Evolutionary conservation across 1,140 invertebrate species (phyloP).

Genomic region (Lepidostoma basale): DNA sequence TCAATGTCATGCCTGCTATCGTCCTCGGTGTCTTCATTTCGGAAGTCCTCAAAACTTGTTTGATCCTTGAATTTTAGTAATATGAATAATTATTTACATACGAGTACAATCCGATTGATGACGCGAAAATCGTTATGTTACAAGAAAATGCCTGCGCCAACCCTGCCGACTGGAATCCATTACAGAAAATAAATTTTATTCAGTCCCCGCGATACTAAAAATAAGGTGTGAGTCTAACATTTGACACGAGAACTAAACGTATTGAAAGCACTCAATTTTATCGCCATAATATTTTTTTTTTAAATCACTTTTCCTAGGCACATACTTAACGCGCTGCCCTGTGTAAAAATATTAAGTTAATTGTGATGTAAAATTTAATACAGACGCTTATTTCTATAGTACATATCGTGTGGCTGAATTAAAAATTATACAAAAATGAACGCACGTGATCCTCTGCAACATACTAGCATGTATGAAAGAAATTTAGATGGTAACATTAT

Average conservation of each 20-base stretch:
- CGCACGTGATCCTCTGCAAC: conserved; percentile 64
- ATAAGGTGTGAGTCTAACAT: conserved; percentile 15
- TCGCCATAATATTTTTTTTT: neutral
- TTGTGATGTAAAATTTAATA: neutral
- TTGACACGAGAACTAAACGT: conserved; percentile 19
- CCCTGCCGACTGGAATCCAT: neutral
- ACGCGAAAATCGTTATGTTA: neutral
- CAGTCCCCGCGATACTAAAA: neutral
- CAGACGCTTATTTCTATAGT: neutral
- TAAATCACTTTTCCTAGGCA: neutral
- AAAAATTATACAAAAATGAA: conserved; percentile 29
- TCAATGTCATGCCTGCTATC: no score
- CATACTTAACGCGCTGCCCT: neutral
- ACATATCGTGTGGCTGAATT: neutral
- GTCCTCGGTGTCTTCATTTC: no score
- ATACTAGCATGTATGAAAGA: conserved; percentile 71
- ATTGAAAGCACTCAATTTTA: neutral
- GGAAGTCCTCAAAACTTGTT: no score
- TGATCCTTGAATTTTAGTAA: no score
- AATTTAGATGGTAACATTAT: conserved; percentile 58
- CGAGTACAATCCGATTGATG: neutral
- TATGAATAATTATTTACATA: no score
- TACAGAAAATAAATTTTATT: conserved; percentile 10
- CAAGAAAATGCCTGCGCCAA: neutral
- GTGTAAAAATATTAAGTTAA: neutral